These are phyloP conservation scores for Papilio helenus DNA, from an alignment of 1,140 invertebrate genomes.

Conservation along the genomic window DNA sequence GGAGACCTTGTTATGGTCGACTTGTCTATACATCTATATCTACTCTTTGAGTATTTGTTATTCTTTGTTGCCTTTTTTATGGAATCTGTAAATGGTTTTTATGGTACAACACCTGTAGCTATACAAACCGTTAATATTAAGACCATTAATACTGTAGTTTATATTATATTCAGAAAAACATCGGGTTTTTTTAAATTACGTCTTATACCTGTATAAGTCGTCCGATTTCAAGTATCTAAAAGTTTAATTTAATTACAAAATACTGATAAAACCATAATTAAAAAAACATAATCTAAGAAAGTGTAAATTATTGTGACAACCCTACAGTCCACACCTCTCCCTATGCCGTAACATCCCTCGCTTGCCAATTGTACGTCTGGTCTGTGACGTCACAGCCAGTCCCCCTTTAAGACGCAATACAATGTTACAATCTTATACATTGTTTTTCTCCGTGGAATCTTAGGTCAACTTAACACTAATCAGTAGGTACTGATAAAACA, in stretches of 20 bases:
- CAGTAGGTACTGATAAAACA: too few species aligned
- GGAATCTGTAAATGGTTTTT: not conserved
- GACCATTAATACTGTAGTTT: too few species aligned
- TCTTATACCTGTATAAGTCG: too few species aligned
- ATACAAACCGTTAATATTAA: not conserved
- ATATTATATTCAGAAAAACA: too few species aligned
- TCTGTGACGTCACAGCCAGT: slow-evolving; percentile 23
- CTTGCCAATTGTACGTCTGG: slow-evolving; percentile 24
- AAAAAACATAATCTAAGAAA: not conserved
- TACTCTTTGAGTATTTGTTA: not conserved
- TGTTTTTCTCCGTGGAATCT: too few species aligned
- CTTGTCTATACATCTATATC: not conserved
- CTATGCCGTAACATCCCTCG: slow-evolving; percentile 16
- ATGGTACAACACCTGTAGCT: not conserved
- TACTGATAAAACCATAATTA: not conserved
- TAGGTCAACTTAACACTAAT: too few species aligned
- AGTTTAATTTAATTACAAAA: not conserved
- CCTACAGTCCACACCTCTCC: slow-evolving; percentile 21
- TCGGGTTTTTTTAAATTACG: too few species aligned
- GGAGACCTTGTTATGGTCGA: not conserved
- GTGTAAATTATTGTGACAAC: not conserved
- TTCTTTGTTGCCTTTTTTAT: not conserved
- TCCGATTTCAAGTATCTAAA: too few species aligned
- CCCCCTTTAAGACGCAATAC: slow-evolving; percentile 21
- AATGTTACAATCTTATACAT: not conserved